Evolutionary conservation across 2,888 invertebrate genomes (phyloP), one percentile per base, ranked within the genome.

Genomic region (Diachrysia chrysitis): DNA sequence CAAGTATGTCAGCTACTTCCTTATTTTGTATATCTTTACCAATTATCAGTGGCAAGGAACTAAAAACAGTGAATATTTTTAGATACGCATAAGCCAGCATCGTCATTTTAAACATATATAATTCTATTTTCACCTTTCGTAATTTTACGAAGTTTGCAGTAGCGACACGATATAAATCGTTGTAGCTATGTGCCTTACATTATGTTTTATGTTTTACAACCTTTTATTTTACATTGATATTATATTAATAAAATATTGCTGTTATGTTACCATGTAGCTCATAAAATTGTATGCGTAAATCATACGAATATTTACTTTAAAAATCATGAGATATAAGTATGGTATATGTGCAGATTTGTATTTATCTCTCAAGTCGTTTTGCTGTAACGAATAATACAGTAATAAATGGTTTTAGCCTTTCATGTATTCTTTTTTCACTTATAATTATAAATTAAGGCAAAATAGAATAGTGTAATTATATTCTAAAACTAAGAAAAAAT

Each of bases 41-140:
- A 78, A 81, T 65, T 76, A 85, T 75, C 66, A 85, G 70, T 66
- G 63, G 64, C 61, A 83, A 76, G 66, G 63, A 86, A 84, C 83
- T 84, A 78, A 85, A 85, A 83, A 81, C 63, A 79, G 70, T 75
- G 46, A 83, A 79, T 73, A 79, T 76, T 81, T 79, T 81, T 74
- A 85, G 61, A 83, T 65, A 71, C 32, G 65, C 37, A 69, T 68
- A 61, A 35, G 37, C 56, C 60, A 59, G 70, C 85, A 87, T 87
- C 75, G 63, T 81, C 62, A 61, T 35, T 63, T 58, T 37, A 32
- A 73, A 69, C 56, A 64, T 51, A 72, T 71, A 70, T 58, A 69
- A 77, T 63, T 76, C 37, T 66, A 48, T 64, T 66, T 78, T 82
- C 71, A 84, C 83, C 82, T 84, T 79, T 60, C 5, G 14, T 59